A percentile compares a stretch with the other conserved stretches of the same genome.
phyloP scores from a whole-genome alignment of 2,888 invertebrate genomes.

The Odontomyia ornata region DNA sequence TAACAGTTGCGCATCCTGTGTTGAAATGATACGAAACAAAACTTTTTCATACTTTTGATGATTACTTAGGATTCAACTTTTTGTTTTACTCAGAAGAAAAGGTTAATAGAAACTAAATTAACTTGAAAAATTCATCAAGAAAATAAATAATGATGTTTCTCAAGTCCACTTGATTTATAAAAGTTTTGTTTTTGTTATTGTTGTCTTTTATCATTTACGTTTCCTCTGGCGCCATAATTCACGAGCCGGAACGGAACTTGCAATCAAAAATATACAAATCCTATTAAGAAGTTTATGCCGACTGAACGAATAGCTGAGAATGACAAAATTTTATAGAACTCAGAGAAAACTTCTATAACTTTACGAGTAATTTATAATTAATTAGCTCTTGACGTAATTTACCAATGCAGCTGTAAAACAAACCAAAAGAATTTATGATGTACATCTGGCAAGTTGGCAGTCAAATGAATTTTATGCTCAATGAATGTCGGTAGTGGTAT shows the following conservation, averaged over 20 bases:
- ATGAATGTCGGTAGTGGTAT: too few species aligned
- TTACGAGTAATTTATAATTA: slow-evolving; percentile 16
- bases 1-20: slow-evolving; percentile 24
- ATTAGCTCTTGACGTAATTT: slow-evolving; percentile 7
- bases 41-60: slow-evolving; percentile 15
- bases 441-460: too few species aligned
- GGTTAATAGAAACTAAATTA: slow-evolving; percentile 40
- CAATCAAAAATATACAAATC: slow-evolving; percentile 22
- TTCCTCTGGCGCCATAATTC: not conserved
- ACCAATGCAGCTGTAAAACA: not conserved
- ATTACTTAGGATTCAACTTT: not conserved
- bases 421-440: not conserved
- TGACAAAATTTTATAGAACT: slow-evolving; percentile 4
- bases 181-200: not conserved
- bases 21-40: not conserved
- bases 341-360: not conserved
- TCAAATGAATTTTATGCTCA: too few species aligned
- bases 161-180: slow-evolving; percentile 21
- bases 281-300: slow-evolving; percentile 12
- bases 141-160: slow-evolving; percentile 26
- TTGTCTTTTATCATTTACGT: not conserved
- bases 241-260: not conserved
- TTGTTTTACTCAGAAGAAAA: not conserved
- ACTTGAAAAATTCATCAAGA: slow-evolving; percentile 25
- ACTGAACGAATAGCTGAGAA: not conserved